Conservation (phyloP, 30 jellyfish, hydroid and myxozoan genomes). For the Pseudorhiza aurosa region DNA sequence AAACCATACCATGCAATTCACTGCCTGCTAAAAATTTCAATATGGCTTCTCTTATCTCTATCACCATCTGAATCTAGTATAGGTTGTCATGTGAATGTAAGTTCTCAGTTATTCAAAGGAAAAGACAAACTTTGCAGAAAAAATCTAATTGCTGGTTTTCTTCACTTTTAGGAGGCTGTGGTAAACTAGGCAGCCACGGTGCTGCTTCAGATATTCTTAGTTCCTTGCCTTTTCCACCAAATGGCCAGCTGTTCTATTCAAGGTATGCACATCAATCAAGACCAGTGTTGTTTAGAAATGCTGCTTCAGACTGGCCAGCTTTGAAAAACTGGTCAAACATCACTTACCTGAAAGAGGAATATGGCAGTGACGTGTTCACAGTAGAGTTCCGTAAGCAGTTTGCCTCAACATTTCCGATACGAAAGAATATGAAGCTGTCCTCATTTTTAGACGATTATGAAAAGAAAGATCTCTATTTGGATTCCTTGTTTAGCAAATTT, state of each 20-base stretch:
- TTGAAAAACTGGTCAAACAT: constrained; percentile 36
- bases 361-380: constrained; percentile 34
- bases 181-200: constrained; percentile 31
- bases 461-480: constrained; percentile 30
- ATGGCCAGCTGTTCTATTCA: constrained; percentile 39
- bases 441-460: constrained; percentile 38
- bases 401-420: constrained; percentile 29
- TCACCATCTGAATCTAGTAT: too few species aligned
- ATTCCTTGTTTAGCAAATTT: constrained; percentile 36
- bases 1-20: too few species aligned
- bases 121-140: too few species aligned
- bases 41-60: too few species aligned
- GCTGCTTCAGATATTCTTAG: background rate
- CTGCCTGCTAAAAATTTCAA: too few species aligned
- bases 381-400: constrained; percentile 59
- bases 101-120: too few species aligned
- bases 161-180: background rate
- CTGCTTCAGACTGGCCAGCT: constrained; percentile 63
- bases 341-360: background rate
- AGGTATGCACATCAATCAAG: constrained; percentile 43
- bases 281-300: constrained; percentile 46
- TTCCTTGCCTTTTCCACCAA: constrained; percentile 32
- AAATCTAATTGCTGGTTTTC: too few species aligned
- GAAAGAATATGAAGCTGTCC: constrained; percentile 21
- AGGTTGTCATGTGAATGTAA: too few species aligned